phyloP scores from a whole-genome alignment of 64 coral and sea anemone species.

The Actinia equina region DNA sequence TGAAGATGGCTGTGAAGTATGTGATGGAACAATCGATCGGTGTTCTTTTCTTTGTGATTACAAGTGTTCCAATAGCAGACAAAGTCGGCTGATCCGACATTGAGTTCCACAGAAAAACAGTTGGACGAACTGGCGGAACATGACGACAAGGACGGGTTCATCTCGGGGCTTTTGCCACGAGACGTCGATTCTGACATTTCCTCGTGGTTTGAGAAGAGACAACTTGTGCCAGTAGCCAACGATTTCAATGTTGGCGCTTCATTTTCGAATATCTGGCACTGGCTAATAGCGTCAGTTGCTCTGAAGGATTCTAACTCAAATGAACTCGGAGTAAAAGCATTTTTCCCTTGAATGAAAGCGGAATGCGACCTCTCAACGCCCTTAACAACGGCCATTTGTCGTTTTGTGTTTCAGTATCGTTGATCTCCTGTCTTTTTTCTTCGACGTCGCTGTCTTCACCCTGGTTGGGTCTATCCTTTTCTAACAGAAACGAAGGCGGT shows the following conservation, averaged over 20 bases:
- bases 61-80: neutral
- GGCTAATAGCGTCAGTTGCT: neutral
- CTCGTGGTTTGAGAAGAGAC: neutral
- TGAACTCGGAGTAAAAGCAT: neutral
- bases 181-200: neutral
- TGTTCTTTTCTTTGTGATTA: neutral
- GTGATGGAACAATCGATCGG: constrained; percentile 7
- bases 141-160: neutral
- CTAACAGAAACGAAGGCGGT: neutral
- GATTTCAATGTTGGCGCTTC: neutral
- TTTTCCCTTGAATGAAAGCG: neutral
- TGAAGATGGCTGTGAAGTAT: constrained; percentile 2
- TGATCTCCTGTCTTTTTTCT: neutral
- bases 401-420: neutral
- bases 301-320: neutral
- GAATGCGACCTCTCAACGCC: neutral
- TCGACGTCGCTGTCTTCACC: neutral
- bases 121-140: neutral
- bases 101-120: neutral
- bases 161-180: neutral
- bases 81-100: neutral
- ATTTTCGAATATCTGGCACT: neutral
- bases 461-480: neutral
- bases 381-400: neutral
- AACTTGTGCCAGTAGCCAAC: neutral